A percentile compares a stretch with the other conserved stretches of the same genome.
phyloP scores from a whole-genome alignment of 2,888 invertebrate genomes.

The Thymelicus lineola region DNA sequence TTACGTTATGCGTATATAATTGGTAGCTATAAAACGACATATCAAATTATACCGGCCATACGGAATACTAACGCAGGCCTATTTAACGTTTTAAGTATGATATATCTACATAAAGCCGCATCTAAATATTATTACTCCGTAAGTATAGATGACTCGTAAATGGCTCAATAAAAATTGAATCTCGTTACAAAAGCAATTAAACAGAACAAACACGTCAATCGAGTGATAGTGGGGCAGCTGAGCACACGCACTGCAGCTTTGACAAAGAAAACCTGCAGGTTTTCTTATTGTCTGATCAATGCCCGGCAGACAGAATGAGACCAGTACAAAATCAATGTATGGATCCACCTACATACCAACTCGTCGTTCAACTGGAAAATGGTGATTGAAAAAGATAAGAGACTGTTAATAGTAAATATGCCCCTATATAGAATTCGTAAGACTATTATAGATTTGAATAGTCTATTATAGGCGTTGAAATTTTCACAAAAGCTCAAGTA shows the following conservation, averaged over 20 bases:
- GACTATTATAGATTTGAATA: background rate
- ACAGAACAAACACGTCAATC: conserved; percentile 61
- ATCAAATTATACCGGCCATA: conserved; percentile 33
- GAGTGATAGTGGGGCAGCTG: conserved; percentile 50
- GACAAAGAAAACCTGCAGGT: conserved; percentile 53
- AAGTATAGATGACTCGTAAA: conserved; percentile 43
- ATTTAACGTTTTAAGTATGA: conserved; percentile 25
- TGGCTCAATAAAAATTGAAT: conserved; percentile 50
- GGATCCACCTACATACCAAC: conserved; percentile 18
- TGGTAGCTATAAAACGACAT: conserved; percentile 38
- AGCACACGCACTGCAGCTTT: conserved; percentile 30
- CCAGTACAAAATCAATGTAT: conserved; percentile 20
- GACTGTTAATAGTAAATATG: background rate
- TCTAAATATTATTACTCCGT: conserved; percentile 11
- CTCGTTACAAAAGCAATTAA: conserved; percentile 56
- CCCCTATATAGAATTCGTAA: no score
- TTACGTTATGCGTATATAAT: conserved; percentile 37
- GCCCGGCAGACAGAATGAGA: conserved; percentile 44
- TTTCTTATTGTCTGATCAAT: conserved; percentile 61
- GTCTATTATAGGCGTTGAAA: no score
- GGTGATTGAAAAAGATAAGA: conserved; percentile 2
- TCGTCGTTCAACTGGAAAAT: conserved; percentile 12
- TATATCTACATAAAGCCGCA: conserved; percentile 2
- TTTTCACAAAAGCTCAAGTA: no score
- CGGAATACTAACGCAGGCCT: conserved; percentile 29